Evolutionary conservation across 1,140 invertebrate genomes (phyloP).

Genomic region (Pachypsylla venusta): DNA sequence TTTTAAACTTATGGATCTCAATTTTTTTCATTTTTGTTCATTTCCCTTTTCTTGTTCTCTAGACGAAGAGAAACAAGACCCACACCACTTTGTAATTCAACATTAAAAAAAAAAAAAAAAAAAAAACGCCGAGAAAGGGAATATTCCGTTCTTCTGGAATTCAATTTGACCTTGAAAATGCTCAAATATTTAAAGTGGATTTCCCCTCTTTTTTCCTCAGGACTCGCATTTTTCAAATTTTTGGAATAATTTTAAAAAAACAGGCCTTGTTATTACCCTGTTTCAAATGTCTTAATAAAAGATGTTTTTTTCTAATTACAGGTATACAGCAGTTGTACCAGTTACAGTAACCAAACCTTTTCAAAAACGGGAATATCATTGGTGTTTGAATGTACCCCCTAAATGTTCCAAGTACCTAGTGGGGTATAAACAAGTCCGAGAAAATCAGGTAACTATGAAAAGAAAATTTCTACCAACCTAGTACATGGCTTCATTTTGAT

Average conservation of each 20-base stretch:
- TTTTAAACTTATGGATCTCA: no score
- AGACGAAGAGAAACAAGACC: no score
- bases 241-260: background rate
- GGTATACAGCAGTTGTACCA: constrained; percentile 52
- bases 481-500: background rate
- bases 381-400: constrained; percentile 69
- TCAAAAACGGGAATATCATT: constrained; percentile 58
- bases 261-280: background rate
- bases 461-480: background rate
- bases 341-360: constrained; percentile 64
- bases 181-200: no score
- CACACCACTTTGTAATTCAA: no score
- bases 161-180: background rate
- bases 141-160: background rate
- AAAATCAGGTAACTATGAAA: constrained; percentile 38
- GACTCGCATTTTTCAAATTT: background rate
- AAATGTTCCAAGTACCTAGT: constrained; percentile 73
- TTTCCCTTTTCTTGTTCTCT: no score
- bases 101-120: background rate
- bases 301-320: constrained; percentile 31
- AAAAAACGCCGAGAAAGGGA: background rate
- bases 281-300: background rate
- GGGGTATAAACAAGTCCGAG: constrained; percentile 51
- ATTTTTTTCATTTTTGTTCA: no score
- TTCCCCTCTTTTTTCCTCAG: no score